Evolutionary conservation across 2,797 vertebrate genomes (phyloP).

Genomic region (Sebastolobus alascanus): DNA sequence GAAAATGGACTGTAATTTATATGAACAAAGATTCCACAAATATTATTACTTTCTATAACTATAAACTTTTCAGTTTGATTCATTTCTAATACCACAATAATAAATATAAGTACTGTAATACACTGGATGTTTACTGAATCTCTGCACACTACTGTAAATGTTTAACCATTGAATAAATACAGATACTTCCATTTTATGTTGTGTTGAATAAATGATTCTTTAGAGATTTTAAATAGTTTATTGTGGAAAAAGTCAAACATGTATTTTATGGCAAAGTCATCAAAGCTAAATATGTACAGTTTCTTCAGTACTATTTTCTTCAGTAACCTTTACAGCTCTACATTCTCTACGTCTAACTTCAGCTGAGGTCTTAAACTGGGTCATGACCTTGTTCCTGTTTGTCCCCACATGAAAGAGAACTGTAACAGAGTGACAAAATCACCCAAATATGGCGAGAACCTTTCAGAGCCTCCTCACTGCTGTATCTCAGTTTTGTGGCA

Average conservation of each 20-base stretch:
- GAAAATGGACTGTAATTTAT: constrained; percentile 75
- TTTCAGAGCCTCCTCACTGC: not conserved
- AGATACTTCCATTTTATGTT: constrained; percentile 42
- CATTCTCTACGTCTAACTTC: constrained; percentile 17
- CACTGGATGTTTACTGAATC: constrained; percentile 70
- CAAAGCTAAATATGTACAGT: constrained; percentile 44
- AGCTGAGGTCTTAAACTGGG: constrained; percentile 17
- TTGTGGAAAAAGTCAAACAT: constrained; percentile 30
- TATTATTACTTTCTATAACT: constrained; percentile 28
- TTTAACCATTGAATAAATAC: constrained; percentile 79
- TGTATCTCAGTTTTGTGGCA: constrained; percentile 7
- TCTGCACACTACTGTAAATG: constrained; percentile 77
- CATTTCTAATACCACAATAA: constrained; percentile 50
- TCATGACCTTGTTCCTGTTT: constrained; percentile 24
- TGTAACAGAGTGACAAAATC: constrained; percentile 8
- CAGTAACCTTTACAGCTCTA: constrained; percentile 15
- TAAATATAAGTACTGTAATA: constrained; percentile 48
- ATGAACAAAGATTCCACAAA: constrained; percentile 55
- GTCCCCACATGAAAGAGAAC: constrained; percentile 16
- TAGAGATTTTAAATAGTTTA: constrained; percentile 38
- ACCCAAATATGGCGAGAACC: not conserved
- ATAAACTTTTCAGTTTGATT: constrained; percentile 37
- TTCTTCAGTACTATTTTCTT: constrained; percentile 1
- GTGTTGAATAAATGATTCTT: constrained; percentile 31
- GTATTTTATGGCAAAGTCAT: constrained; percentile 1